Percentiles rank a stretch among this genome's conserved stretches.
phyloP scores from a whole-genome alignment of 2,113 vertebrate genomes.

The Macquaria ambigua region DNA sequence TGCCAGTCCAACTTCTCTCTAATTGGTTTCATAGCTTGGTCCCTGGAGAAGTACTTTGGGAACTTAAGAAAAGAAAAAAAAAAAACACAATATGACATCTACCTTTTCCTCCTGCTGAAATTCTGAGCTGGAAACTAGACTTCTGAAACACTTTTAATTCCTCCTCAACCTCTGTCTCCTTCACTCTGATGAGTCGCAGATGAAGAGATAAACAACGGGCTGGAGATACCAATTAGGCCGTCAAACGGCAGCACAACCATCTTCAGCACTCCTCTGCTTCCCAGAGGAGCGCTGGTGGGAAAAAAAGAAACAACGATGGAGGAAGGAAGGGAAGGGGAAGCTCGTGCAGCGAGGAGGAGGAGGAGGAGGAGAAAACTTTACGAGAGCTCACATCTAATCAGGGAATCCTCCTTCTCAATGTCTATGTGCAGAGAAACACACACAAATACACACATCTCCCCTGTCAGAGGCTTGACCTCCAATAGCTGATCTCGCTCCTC shows the following conservation, averaged over 20 bases:
- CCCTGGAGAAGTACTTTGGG: conserved; percentile 24
- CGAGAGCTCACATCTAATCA: conserved; percentile 75
- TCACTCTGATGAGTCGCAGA: conserved; percentile 28
- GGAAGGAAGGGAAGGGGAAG: conserved; percentile 15
- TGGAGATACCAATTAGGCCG: conserved; percentile 67
- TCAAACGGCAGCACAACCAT: conserved; percentile 58
- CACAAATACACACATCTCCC: conserved; percentile 5
- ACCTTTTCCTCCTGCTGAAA: conserved; percentile 21
- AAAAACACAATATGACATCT: conserved; percentile 46
- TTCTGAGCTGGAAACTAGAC: conserved; percentile 39
- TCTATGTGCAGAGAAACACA: conserved; percentile 29
- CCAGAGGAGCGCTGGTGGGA: conserved; percentile 49
- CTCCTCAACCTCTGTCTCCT: conserved; percentile 48
- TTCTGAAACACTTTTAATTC: conserved; percentile 61
- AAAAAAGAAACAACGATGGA: conserved; percentile 4
- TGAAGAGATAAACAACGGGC: conserved; percentile 65
- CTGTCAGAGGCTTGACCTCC: conserved; percentile 50
- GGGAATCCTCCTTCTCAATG: conserved; percentile 73
- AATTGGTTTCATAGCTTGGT: conserved; percentile 60
- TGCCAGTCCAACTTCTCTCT: conserved; percentile 36
- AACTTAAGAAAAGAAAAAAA: conserved; percentile 1
- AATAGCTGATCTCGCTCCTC: conserved; percentile 63
- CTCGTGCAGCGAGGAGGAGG: conserved; percentile 10
- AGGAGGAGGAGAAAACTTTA: conserved; percentile 46
- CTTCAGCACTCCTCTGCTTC: conserved; percentile 54